Conservation (phyloP, 2,888 invertebrate genomes). For the Melieria crassipennis region DNA sequence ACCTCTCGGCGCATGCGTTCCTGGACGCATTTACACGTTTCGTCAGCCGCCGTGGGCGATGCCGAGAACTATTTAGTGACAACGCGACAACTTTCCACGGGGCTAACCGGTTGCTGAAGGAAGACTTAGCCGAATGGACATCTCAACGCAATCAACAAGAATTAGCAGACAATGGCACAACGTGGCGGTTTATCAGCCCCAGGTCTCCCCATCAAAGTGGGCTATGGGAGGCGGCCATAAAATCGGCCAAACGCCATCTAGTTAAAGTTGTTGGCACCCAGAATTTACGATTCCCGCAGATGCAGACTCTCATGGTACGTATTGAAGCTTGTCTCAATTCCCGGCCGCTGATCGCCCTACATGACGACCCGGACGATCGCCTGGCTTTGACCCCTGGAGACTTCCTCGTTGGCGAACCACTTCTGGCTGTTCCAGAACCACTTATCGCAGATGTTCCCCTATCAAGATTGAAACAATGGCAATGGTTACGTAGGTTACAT, state of each 20-base stretch:
- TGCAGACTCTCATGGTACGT: too few relatives aligned
- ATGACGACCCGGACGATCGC: conserved; percentile 11
- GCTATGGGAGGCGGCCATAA: too few relatives aligned
- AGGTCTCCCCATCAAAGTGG: conserved; percentile 32
- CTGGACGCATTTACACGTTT: neutral
- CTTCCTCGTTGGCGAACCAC: conserved; percentile 24
- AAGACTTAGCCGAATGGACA: conserved; percentile 11
- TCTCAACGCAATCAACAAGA: conserved; percentile 14
- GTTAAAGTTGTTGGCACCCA: too few relatives aligned
- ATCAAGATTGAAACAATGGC: too few relatives aligned
- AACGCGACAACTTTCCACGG: conserved; percentile 10
- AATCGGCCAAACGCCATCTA: too few relatives aligned
- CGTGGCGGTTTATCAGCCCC: conserved; percentile 24
- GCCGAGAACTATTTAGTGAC: neutral
- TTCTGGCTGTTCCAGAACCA: too few relatives aligned
- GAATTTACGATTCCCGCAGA: too few relatives aligned
- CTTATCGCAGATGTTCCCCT: too few relatives aligned
- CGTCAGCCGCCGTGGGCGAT: neutral
- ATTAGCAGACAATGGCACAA: conserved; percentile 9
- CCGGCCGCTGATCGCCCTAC: conserved; percentile 20
- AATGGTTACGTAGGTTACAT: too few relatives aligned
- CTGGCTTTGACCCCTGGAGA: conserved; percentile 35
- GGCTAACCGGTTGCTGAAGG: conserved; percentile 23
- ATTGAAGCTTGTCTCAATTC: conserved; percentile 12
- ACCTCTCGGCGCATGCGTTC: neutral